These are phyloP conservation scores for Verasper variegatus DNA, from an alignment of 2,113 vertebrate genomes.

Conservation along the genomic window DNA sequence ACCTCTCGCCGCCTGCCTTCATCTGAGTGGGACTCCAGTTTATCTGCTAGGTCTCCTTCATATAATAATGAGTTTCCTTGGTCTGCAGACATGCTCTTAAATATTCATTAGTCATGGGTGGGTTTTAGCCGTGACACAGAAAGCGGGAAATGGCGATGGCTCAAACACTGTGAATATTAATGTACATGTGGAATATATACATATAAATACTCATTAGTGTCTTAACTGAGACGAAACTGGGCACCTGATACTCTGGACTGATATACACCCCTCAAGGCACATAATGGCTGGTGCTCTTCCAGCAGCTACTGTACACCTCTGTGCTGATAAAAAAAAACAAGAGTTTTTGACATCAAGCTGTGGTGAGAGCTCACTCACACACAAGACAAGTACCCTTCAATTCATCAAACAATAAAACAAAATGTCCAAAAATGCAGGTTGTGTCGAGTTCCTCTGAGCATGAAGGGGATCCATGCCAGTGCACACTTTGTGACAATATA, in stretches of 20 bases:
- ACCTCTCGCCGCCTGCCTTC: conserved; percentile 28
- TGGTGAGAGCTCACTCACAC: conserved; percentile 54
- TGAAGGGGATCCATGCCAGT: conserved; percentile 32
- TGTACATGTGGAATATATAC: conserved; percentile 67
- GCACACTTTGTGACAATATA: conserved; percentile 29
- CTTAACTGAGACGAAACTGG: conserved; percentile 47
- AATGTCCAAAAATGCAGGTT: conserved; percentile 53
- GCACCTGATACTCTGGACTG: conserved; percentile 52
- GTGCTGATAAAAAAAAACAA: conserved; percentile 29
- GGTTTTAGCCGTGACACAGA: conserved; percentile 71
- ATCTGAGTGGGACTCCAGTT: conserved; percentile 51
- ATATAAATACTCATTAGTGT: conserved; percentile 61
- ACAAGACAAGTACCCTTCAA: conserved; percentile 54
- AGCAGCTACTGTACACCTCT: conserved; percentile 61
- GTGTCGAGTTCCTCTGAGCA: not conserved
- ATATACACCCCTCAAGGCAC: conserved; percentile 39
- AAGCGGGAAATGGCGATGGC: conserved; percentile 62
- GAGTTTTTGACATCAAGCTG: conserved; percentile 58
- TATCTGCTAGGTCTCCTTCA: conserved; percentile 71
- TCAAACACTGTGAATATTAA: conserved; percentile 75
- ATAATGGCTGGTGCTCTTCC: conserved; percentile 55
- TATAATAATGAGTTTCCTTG: conserved; percentile 75
- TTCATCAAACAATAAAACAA: conserved; percentile 54
- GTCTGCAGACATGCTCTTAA: conserved; percentile 75
- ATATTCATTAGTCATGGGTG: conserved; percentile 79